These are phyloP conservation scores for Ditylenchus weischeri DNA, from an alignment of 2,888 invertebrate species.

Conservation along the genomic window DNA sequence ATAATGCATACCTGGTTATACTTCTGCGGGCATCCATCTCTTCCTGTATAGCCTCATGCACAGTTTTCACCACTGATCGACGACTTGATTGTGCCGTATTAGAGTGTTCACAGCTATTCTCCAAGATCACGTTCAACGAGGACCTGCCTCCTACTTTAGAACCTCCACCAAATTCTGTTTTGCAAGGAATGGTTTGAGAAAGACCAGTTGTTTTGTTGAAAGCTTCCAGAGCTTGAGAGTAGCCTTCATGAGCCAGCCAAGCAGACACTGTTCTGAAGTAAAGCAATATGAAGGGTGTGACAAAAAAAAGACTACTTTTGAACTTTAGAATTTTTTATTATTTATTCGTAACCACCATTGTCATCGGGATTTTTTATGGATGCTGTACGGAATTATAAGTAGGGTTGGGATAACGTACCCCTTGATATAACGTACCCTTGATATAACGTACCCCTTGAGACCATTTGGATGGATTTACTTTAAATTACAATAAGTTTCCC, in stretches of 20 bases:
- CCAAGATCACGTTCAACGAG: too few relatives aligned
- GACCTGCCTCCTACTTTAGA: too few relatives aligned
- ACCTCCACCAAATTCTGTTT: too few relatives aligned
- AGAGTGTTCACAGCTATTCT: too few relatives aligned
- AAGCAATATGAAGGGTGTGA: constrained; percentile 25
- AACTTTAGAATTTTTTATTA: too few relatives aligned
- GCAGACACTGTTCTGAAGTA: constrained; percentile 84
- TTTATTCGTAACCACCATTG: too few relatives aligned
- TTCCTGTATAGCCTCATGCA: constrained; percentile 22
- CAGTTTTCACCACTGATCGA: constrained; percentile 20
- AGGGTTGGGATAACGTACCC: too few relatives aligned
- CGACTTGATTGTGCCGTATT: constrained; percentile 1
- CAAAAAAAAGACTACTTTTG: not conserved
- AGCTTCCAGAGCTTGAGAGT: constrained; percentile 88
- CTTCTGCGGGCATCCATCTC: constrained; percentile 29
- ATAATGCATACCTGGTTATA: constrained; percentile 14
- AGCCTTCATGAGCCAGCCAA: constrained; percentile 95
- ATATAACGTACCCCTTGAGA: too few relatives aligned
- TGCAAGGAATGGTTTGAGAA: not conserved
- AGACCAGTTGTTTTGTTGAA: constrained; percentile 79
- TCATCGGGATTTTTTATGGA: too few relatives aligned
- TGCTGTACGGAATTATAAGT: not conserved
- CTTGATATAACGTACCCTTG: too few relatives aligned
- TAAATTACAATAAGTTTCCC: too few relatives aligned
- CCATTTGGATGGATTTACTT: too few relatives aligned